These are phyloP conservation scores for Aphelinus atriplicis DNA, from an alignment of 1,140 invertebrate genomes.

Conservation along the genomic window DNA sequence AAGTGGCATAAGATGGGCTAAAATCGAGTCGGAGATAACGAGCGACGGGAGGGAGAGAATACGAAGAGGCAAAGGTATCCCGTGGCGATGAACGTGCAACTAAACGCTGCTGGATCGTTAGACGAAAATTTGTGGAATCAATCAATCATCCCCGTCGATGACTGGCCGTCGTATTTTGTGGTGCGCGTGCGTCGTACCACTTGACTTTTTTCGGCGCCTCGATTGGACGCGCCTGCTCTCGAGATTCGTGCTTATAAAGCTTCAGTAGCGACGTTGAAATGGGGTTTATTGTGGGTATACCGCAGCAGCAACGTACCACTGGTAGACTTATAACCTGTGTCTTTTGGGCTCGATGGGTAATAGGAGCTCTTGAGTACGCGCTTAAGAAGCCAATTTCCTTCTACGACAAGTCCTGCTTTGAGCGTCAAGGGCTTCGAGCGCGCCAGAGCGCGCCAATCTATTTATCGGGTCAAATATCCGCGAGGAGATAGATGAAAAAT, in stretches of 20 bases:
- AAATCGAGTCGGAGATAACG: not conserved
- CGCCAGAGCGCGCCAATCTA: not conserved
- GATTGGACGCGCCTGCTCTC: not conserved
- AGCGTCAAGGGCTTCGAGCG: constrained; percentile 18
- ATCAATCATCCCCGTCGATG: constrained; percentile 21
- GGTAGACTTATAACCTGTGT: too few species aligned
- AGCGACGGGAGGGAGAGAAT: not conserved
- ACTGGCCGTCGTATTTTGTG: not conserved
- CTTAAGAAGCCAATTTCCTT: constrained; percentile 33
- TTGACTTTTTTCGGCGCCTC: not conserved
- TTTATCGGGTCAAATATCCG: constrained; percentile 38
- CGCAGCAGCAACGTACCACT: too few species aligned
- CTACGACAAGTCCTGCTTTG: constrained; percentile 29
- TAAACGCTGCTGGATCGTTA: constrained; percentile 21
- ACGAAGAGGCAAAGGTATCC: constrained; percentile 10
- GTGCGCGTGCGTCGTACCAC: not conserved
- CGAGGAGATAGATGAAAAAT: too few species aligned
- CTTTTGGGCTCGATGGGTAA: constrained; percentile 13
- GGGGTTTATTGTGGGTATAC: not conserved
- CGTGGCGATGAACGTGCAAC: constrained; percentile 14
- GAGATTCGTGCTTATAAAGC: constrained; percentile 28
- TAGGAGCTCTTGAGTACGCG: constrained; percentile 19
- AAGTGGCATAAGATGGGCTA: too few species aligned
- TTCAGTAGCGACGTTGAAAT: not conserved
- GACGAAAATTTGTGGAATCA: constrained; percentile 22